A percentile compares a stretch with the other conserved stretches of the same genome.
phyloP scores from a whole-genome alignment of 2,113 vertebrate genomes.

The Cynopterus brachyotis region DNA sequence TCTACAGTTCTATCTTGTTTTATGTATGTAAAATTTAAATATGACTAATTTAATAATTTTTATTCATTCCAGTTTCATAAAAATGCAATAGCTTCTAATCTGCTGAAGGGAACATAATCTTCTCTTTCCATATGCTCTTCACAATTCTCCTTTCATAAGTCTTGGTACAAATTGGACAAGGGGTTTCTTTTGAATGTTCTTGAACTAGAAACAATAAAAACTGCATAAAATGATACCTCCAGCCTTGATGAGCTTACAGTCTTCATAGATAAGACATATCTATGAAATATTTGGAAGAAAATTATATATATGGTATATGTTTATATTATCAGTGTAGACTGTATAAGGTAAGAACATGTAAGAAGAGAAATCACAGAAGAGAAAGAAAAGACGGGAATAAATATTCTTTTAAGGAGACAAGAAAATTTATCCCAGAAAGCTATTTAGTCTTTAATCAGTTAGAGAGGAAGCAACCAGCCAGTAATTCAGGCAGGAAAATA shows the following conservation, averaged over 20 bases:
- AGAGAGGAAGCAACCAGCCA: neutral
- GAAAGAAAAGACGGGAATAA: neutral
- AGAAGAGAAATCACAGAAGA: neutral
- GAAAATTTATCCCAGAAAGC: neutral
- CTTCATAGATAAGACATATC: neutral
- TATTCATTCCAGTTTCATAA: neutral
- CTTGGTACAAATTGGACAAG: neutral
- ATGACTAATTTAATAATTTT: neutral
- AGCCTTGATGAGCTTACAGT: neutral
- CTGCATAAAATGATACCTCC: neutral
- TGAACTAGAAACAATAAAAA: neutral
- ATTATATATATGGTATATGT: neutral
- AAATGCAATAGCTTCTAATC: neutral
- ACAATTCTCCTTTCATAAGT: neutral
- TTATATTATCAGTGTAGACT: neutral
- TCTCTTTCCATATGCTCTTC: neutral
- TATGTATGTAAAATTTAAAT: neutral
- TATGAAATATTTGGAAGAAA: slow-evolving; percentile 19
- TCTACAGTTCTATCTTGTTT: neutral
- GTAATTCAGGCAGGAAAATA: neutral
- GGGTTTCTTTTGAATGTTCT: neutral
- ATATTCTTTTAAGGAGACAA: neutral
- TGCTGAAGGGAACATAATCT: neutral
- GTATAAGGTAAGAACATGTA: neutral
- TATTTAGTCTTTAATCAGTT: neutral